phyloP scores from a whole-genome alignment of 1,140 invertebrate species.

The Drosophila setifemur region DNA sequence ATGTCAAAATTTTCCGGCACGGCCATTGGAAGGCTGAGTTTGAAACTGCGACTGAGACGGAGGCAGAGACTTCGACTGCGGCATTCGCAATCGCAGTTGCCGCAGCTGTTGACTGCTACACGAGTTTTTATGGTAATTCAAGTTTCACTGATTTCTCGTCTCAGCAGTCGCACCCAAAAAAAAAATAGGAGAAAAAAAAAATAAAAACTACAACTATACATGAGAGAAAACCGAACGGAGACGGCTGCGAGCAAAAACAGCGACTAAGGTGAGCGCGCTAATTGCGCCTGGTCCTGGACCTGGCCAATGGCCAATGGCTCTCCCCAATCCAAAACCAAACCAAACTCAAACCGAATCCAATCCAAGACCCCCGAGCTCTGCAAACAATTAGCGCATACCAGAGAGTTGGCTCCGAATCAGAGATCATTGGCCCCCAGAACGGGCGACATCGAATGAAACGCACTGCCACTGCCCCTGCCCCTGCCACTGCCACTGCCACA shows the following conservation, averaged over 20 bases:
- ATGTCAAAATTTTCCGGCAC: slow-evolving; percentile 78
- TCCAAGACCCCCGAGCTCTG: slow-evolving; percentile 11
- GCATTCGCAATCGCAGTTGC: slow-evolving; percentile 41
- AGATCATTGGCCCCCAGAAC: slow-evolving; percentile 44
- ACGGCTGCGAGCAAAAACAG: background rate
- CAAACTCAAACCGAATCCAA: slow-evolving; percentile 4
- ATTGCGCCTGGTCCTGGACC: slow-evolving; percentile 39
- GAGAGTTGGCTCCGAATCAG: background rate
- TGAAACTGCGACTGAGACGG: background rate
- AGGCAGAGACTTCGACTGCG: slow-evolving; percentile 15
- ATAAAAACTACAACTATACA: slow-evolving; percentile 25
- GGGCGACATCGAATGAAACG: slow-evolving; percentile 21
- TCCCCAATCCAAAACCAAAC: background rate
- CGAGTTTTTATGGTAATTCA: slow-evolving; percentile 81
- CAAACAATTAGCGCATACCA: slow-evolving; percentile 72
- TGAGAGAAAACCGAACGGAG: slow-evolving; percentile 58
- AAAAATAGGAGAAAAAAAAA: slow-evolving; percentile 22
- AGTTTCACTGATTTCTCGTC: slow-evolving; percentile 79
- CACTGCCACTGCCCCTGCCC: too few relatives aligned
- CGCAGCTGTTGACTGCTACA: slow-evolving; percentile 77
- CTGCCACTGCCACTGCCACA: background rate
- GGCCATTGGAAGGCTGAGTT: slow-evolving; percentile 52
- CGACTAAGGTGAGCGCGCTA: slow-evolving; percentile 50
- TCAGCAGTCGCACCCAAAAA: slow-evolving; percentile 68
- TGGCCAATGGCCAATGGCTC: slow-evolving; percentile 26